Evolutionary conservation across 2,113 vertebrate species (phyloP), one percentile per base, ranked within the genome.

Genomic region (Neofelis nebulosa): DNA sequence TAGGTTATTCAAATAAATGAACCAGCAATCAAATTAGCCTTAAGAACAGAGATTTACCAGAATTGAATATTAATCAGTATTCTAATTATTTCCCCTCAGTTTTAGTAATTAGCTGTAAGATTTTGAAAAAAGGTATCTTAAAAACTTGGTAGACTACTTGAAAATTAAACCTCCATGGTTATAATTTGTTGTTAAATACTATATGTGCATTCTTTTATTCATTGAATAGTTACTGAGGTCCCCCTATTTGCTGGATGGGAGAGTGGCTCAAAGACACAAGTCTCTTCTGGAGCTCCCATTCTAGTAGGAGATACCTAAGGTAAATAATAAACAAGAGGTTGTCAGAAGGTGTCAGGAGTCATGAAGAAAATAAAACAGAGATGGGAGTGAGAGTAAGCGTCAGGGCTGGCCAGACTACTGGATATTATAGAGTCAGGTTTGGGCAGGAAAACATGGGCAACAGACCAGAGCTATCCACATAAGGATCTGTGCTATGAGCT

Each of bases 11-110:
- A 97, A 91, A 96, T 68, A 97, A 83, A 86, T 27, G 66, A 89
- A 48, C 21, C 65, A 93, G 52, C 61, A 95, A 57, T 94, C 63
- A 92, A 83, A 85, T 97, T 96, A 95, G 18, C 87, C 66, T 97
- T 96, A 83, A 90, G 89, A 96, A 97, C 33, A 89, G 83, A 92
- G 38, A 91, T 97, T 96, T 97, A 90, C 16, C 73, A 82, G 88
- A 95, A 96, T 15, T 91, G 63, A 98, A 38, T 96, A 57, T 93
- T 95, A 94, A 92, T 95, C 57, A 73, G 82, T 94, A 33, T 12
- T 91, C 2, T 78, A 88, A 92, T 95, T 81, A 84, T 96, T 86
- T 92, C 65, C 90, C 80, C 48, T 82, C 50, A 57, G 38, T 88
- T 88, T 88, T 91, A 66, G 31, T 92, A 36, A 89, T 92, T 80